phyloP scores from a whole-genome alignment of 2,888 invertebrate genomes.

The Rhagonycha lutea region DNA sequence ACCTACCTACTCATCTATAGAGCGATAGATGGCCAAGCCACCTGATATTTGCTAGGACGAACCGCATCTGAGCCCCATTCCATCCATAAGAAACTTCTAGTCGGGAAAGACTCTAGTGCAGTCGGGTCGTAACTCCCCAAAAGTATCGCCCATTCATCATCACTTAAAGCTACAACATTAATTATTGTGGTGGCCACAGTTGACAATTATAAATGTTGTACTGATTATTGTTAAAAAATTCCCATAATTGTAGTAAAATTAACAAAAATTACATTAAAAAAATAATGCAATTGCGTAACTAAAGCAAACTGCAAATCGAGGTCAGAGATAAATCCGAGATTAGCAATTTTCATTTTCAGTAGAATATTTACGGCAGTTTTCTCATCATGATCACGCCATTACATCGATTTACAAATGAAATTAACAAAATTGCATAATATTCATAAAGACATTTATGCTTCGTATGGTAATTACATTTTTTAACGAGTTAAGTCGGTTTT shows the following conservation, averaged over 20 bases:
- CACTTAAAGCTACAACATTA: no score
- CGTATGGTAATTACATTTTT: background rate
- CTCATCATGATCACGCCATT: background rate
- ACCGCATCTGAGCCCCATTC: no score
- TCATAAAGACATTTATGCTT: background rate
- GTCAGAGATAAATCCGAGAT: background rate
- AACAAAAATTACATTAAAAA: background rate
- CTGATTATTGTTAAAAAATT: background rate
- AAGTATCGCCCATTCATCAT: background rate
- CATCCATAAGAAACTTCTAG: no score
- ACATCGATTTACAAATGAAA: background rate
- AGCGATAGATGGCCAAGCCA: no score
- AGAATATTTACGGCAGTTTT: background rate
- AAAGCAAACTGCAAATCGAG: background rate
- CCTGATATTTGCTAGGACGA: no score
- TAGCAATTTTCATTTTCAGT: background rate
- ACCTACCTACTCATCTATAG: no score
- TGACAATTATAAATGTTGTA: background rate
- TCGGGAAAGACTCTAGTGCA: no score
- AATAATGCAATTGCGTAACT: background rate
- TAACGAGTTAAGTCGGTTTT: background rate
- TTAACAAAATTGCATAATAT: background rate
- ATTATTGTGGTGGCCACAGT: background rate
- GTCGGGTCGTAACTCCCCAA: background rate
- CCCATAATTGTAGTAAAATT: background rate